These are phyloP conservation scores for Paramormyrops hopkinsi DNA, from an alignment of 2,797 vertebrate species.

Conservation along the genomic window DNA sequence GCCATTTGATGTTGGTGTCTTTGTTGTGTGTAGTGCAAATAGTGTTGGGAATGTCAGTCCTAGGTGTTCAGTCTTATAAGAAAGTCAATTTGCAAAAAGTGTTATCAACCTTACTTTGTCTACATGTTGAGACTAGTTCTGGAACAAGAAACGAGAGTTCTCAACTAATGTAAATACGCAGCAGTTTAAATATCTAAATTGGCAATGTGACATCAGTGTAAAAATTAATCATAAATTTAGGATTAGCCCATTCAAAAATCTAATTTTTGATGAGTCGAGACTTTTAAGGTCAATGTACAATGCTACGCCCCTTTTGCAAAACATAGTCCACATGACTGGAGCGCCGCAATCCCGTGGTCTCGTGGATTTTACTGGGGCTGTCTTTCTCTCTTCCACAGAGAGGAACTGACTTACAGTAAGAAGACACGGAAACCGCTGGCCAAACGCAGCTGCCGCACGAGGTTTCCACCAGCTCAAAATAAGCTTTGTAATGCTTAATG, in stretches of 20 bases:
- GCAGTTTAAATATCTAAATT: background rate
- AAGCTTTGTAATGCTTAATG: background rate
- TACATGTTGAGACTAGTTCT: background rate
- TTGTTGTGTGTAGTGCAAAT: background rate
- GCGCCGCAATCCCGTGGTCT: background rate
- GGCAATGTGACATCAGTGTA: background rate
- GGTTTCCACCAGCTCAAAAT: background rate
- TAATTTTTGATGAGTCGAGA: background rate
- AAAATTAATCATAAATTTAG: background rate
- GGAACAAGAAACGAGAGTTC: background rate
- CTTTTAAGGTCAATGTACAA: background rate
- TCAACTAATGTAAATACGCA: background rate
- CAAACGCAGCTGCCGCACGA: background rate
- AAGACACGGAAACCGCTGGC: background rate
- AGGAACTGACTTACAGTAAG: constrained; percentile 3
- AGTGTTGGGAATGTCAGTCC: background rate
- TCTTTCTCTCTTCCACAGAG: background rate
- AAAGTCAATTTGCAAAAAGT: background rate
- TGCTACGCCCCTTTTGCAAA: background rate
- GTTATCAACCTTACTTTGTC: background rate
- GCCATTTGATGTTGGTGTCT: background rate
- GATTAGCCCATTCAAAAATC: background rate
- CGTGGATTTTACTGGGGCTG: background rate
- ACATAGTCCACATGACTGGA: background rate
- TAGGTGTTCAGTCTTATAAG: background rate